A percentile compares a stretch with the other conserved stretches of the same genome.
These are phyloP conservation scores for Drosophila kambysellisi DNA, from an alignment of 2,888 invertebrate species.

Conservation along the genomic window DNA sequence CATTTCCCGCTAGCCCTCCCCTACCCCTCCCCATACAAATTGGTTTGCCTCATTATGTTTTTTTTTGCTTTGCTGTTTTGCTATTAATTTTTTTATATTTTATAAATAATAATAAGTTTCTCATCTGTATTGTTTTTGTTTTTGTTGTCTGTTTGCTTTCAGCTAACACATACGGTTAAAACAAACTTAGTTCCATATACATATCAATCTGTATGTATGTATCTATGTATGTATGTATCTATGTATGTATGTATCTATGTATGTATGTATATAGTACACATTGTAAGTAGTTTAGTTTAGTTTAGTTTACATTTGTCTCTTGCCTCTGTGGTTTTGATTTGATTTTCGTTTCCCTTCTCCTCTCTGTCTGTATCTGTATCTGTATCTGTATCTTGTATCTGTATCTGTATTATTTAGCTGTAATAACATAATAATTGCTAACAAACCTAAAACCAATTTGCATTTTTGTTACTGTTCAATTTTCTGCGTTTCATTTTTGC, in stretches of 20 bases:
- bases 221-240: slow-evolving; percentile 1
- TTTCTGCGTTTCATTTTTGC: slow-evolving; percentile 5
- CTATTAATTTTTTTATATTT: slow-evolving; percentile 33
- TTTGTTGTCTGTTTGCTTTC: slow-evolving; percentile 69
- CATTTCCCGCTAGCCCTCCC: not conserved
- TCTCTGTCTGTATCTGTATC: slow-evolving; percentile 9
- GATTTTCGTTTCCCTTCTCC: slow-evolving; percentile 33
- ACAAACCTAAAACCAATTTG: slow-evolving; percentile 20
- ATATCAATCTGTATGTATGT: not conserved
- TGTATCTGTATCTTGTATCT: slow-evolving; percentile 6
- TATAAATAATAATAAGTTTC: slow-evolving; percentile 37
- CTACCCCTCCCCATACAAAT: slow-evolving; percentile 5
- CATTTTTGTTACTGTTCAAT: slow-evolving; percentile 15
- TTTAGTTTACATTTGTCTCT: slow-evolving; percentile 40
- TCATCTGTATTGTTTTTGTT: slow-evolving; percentile 38
- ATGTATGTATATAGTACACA: slow-evolving; percentile 17
- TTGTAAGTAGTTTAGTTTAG: slow-evolving; percentile 30
- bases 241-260: not conserved
- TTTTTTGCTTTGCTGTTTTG: slow-evolving; percentile 37
- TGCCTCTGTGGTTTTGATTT: slow-evolving; percentile 53
- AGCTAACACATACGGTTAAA: slow-evolving; percentile 69
- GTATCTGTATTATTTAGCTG: slow-evolving; percentile 3
- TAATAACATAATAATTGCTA: slow-evolving; percentile 28
- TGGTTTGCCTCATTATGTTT: slow-evolving; percentile 51
- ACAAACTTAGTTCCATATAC: slow-evolving; percentile 45